Conservation (phyloP, 2,113 vertebrate species). For the Elephantulus edwardii region DNA sequence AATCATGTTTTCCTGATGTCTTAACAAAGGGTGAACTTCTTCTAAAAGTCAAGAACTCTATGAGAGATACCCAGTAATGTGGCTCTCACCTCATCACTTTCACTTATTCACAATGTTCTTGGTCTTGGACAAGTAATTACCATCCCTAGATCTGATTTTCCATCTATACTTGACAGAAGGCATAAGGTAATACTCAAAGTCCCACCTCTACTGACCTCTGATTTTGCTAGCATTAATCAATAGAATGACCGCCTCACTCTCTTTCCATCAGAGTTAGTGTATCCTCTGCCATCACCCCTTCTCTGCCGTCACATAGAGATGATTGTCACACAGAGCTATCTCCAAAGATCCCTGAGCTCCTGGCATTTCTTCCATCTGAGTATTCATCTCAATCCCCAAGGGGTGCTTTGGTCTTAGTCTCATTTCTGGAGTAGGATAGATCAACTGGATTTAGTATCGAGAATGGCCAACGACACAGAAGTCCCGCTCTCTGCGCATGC, state of each 20-base stretch:
- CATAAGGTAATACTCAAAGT: neutral
- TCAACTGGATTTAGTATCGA: neutral
- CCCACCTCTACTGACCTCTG: neutral
- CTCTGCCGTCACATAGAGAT: neutral
- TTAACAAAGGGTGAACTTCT: neutral
- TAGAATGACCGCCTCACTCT: neutral
- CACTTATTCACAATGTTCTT: neutral
- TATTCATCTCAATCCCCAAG: neutral
- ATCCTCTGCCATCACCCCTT: neutral
- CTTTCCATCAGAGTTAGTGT: neutral
- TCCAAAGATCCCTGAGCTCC: neutral
- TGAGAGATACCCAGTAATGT: neutral
- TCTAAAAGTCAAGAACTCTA: neutral
- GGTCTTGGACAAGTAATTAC: neutral
- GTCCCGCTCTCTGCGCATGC: neutral
- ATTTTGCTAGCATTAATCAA: neutral
- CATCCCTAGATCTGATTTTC: neutral
- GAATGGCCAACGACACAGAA: neutral
- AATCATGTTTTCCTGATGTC: no score
- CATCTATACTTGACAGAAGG: neutral
- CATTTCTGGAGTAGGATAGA: neutral
- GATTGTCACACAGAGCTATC: neutral
- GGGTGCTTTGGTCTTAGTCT: no score
- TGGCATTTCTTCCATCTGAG: neutral
- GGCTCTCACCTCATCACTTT: neutral